phyloP scores from a whole-genome alignment of 2,113 vertebrate species.

The Mellivora capensis region DNA sequence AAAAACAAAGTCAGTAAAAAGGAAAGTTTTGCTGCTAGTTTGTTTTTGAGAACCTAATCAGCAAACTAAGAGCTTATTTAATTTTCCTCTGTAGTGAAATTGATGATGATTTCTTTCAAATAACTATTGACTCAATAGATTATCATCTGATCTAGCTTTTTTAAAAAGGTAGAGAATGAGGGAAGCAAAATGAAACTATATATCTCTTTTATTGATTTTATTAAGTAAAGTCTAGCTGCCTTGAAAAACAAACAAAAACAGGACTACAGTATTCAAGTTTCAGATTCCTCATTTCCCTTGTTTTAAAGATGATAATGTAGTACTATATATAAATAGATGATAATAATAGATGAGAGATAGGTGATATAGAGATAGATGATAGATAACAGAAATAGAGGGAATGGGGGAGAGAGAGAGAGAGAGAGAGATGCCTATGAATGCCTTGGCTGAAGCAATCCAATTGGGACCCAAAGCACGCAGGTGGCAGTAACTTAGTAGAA shows the following conservation, averaged over 20 bases:
- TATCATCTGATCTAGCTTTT: neutral
- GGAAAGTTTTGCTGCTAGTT: conserved; percentile 53
- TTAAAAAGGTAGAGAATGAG: neutral
- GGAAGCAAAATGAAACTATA: neutral
- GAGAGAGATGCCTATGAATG: neutral
- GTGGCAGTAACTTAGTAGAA: neutral
- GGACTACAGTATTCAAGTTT: neutral
- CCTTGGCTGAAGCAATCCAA: neutral
- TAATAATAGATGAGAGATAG: neutral
- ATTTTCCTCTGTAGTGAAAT: conserved; percentile 27
- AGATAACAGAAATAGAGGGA: neutral
- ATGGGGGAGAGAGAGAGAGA: neutral
- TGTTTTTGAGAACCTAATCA: conserved; percentile 57
- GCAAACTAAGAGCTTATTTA: conserved; percentile 61
- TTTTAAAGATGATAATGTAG: neutral
- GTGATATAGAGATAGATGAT: neutral
- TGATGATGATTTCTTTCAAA: conserved; percentile 6
- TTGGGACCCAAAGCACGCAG: neutral
- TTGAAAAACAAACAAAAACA: neutral
- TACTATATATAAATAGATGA: neutral
- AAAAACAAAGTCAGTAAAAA: conserved; percentile 65
- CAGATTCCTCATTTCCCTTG: neutral
- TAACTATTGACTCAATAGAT: neutral
- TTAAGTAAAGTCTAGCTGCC: neutral
- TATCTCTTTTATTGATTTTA: neutral